Percentiles rank a stretch among this genome's conserved stretches.
These are phyloP conservation scores for Heterotilapia buettikoferi DNA, from an alignment of 2,113 vertebrate species.

Conservation along the genomic window DNA sequence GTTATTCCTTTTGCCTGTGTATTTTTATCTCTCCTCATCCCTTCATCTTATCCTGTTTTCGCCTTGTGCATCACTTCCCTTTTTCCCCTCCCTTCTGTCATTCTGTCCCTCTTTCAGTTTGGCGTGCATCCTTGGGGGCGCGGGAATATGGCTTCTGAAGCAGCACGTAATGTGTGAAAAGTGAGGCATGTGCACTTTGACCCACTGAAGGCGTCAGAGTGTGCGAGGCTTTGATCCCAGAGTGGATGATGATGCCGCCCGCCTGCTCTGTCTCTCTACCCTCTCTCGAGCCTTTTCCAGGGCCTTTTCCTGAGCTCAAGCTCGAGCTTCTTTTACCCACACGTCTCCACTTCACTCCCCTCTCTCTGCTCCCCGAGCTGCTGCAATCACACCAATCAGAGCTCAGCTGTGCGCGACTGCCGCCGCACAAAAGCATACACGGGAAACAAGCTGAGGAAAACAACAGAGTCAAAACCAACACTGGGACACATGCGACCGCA, in stretches of 20 bases:
- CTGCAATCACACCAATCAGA: conserved; percentile 44
- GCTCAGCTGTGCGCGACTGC: conserved; percentile 39
- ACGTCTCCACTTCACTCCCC: neutral
- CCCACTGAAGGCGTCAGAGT: neutral
- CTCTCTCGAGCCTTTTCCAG: neutral
- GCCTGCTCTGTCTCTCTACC: neutral
- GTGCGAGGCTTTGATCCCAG: neutral
- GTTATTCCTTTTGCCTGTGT: neutral
- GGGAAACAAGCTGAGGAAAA: conserved; percentile 52
- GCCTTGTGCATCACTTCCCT: neutral
- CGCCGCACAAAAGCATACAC: conserved; percentile 26
- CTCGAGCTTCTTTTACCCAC: neutral
- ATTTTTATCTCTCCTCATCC: neutral
- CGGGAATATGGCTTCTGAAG: neutral
- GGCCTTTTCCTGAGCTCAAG: neutral
- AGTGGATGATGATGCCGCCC: neutral
- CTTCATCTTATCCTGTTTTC: neutral
- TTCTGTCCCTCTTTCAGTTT: neutral
- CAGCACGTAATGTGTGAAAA: neutral
- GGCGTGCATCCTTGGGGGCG: neutral
- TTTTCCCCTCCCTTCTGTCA: neutral
- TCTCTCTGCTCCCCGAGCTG: neutral
- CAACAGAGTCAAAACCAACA: conserved; percentile 61
- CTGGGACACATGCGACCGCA: conserved; percentile 47
- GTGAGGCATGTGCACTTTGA: conserved; percentile 1